Base-by-base conservation (phyloP, 2,888 invertebrate genomes). In the Dusona sp. region DNA sequence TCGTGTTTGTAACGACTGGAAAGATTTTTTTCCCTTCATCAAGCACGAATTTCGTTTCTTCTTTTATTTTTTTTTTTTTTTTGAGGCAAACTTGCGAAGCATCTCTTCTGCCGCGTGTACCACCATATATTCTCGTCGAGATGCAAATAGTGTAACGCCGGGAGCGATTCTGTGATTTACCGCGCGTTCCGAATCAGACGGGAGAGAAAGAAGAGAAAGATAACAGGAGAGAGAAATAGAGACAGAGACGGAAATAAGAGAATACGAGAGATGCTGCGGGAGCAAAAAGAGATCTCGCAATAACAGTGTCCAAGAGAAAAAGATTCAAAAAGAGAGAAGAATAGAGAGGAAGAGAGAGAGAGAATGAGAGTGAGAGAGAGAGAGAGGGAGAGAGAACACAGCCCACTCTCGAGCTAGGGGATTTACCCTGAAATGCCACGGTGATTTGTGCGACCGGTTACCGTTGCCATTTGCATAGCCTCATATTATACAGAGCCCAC, bases 121-220 rank as follows among this genome's bases (percentile, higher is more conserved):
- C 57, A 57, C 38, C 74, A 57, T 81, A 65, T 79, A 79, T 70
- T 83, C 83, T 73, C 70, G 79, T 51, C 22, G 87, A 88, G 89
- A 92, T 90, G 91, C 90, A 91, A 92, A 91, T 91, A 89, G 91
- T 90, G 92, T 91, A 91, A 92, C 88, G 92, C 91, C 91, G 89
- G 92, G 88, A 91, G 92, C 91, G 90, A 91, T 91, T 88, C 84
- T 87, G 90, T 92, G 91, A 92, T 92, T 92, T 92, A 92, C 90
- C 88, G 91, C 88, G 90, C 85, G 88, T 89, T 87, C 85, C 87
- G 80, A 79, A 75, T 83, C 86, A 45, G 75, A 86, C 75, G 36
- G 73, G 83, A 83, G 51, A 77, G 45, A 65, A 54, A 80, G 65
- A 33, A 51, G 57, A 72, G 54, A 83, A 77, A 79, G 70, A 65